Conservation (phyloP, 2,888 invertebrate genomes). For the Drosophila mimetica region DNA sequence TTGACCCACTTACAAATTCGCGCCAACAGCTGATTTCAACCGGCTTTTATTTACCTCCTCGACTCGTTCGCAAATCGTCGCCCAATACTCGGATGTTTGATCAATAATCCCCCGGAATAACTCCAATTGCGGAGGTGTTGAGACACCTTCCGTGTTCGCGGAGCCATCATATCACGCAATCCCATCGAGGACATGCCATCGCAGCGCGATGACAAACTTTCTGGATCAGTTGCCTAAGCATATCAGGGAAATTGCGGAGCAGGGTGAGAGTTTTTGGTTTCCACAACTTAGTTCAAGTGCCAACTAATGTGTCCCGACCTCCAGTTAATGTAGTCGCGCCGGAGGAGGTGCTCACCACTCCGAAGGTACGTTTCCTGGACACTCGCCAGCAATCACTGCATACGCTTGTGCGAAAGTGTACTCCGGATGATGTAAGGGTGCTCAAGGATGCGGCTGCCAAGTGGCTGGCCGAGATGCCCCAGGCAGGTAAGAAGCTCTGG, state of each 20-base stretch:
- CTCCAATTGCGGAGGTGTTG: conserved; percentile 65
- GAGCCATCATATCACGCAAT: conserved; percentile 31
- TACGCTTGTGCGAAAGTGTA: conserved; percentile 62
- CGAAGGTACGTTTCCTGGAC: conserved; percentile 67
- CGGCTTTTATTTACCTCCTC: conserved; percentile 10
- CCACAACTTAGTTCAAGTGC: conserved; percentile 17
- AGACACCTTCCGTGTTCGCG: conserved; percentile 59
- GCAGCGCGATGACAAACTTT: conserved; percentile 71
- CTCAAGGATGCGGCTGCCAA: conserved; percentile 82
- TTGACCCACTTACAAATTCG: conserved; percentile 15
- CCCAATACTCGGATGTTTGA: conserved; percentile 50
- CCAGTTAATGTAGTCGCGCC: conserved; percentile 77
- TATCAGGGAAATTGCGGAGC: conserved; percentile 71
- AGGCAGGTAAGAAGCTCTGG: conserved; percentile 54
- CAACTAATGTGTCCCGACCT: conserved; percentile 29
- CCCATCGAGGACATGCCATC: conserved; percentile 25
- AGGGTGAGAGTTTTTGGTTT: conserved; percentile 55
- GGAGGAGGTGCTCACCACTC: conserved; percentile 73
- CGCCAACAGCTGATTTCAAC: conserved; percentile 39
- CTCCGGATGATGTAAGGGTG: conserved; percentile 78
- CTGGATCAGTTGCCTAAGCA: conserved; percentile 73
- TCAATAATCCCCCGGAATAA: conserved; percentile 57
- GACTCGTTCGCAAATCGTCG: conserved; percentile 13
- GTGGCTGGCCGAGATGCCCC: conserved; percentile 70
- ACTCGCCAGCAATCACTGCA: conserved; percentile 48